Percentiles rank a stretch among this genome's conserved stretches.
Conservation (phyloP, 2,113 vertebrate species). For the Anhinga anhinga region DNA sequence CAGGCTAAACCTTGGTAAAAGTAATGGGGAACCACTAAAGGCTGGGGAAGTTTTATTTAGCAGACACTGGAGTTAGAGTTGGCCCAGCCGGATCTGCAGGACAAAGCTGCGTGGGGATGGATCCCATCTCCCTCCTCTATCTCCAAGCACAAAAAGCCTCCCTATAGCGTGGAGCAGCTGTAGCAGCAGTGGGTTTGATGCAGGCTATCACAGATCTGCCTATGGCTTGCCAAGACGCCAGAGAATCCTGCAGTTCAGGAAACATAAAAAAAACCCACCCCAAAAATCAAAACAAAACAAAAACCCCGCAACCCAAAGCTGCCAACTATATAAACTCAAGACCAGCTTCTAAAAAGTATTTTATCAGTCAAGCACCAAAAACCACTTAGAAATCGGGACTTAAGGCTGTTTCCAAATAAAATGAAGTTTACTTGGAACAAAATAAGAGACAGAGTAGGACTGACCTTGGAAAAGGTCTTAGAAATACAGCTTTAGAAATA, state of each 20-base stretch:
- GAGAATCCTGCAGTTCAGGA: not conserved
- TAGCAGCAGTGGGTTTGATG: not conserved
- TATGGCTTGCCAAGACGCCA: not conserved
- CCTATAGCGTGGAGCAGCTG: not conserved
- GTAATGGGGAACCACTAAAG: not conserved
- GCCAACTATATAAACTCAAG: not conserved
- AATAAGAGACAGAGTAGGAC: not conserved
- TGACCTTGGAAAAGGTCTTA: not conserved
- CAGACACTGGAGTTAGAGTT: accelerated
- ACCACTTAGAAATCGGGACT: not conserved
- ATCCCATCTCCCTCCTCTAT: not conserved
- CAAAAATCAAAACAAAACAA: not conserved
- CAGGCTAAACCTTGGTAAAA: not conserved
- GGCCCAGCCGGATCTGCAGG: not conserved
- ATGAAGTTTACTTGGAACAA: not conserved
- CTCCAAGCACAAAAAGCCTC: not conserved
- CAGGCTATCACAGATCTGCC: not conserved
- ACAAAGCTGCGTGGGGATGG: not conserved
- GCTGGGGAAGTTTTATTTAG: not conserved
- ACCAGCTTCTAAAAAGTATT: not conserved
- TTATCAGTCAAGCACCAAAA: not conserved
- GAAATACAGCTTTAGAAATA: not conserved
- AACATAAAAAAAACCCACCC: not conserved
- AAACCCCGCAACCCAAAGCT: not conserved
- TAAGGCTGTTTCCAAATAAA: not conserved